Base-by-base conservation (phyloP, 2,888 invertebrate genomes). In the Polymixis lichenea region DNA sequence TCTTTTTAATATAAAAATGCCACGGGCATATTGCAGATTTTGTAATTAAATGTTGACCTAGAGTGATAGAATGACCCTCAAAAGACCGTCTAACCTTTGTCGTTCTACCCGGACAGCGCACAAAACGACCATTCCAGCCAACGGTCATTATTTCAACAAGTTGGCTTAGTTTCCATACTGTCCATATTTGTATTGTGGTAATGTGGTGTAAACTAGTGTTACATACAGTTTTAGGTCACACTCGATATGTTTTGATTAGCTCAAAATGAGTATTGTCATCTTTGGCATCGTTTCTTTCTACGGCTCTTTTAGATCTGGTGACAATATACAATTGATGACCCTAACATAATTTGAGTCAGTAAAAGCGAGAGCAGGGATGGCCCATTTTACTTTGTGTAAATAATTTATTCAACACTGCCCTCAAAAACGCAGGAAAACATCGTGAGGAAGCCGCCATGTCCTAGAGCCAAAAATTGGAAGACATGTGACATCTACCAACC, bases 171-270 rank as follows among this genome's bases (percentile, higher is more conserved):
- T 38, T 38, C 5, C 38, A 38, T 38, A 38, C 38, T 38, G 38
- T 38, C 38, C 38, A 38, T 38, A 38, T 5, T 38, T 38, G 38
- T 38, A 38, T 5, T 5, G 38, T 38, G 38, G 38, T 38, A 0
- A 2, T 43, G 17, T 13, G 1, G 13, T 51, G 38, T 43, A 15
- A 51, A 38, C 3, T 25, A 19, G 5, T 55, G 25, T 28, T n/a
- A 11, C 17, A 32, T 19, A 28, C 6, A 17, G 15, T 53, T 75
- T 55, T 55, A 53, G 2, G 28, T 64, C 51, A 51, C 43, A 51
- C 55, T 75, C 55, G 1, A 67, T 67, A 75, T n/a, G 17, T 56
- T 55, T 43, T 55, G 25, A 75, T 61, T 75, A 55, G 17, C 3
- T 49, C n/a, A 62, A 75, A 75, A 66, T 77, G 49, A n/a, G 11